Base-by-base conservation (phyloP, 2,797 vertebrate species). In the Spinus olivaceus region DNA sequence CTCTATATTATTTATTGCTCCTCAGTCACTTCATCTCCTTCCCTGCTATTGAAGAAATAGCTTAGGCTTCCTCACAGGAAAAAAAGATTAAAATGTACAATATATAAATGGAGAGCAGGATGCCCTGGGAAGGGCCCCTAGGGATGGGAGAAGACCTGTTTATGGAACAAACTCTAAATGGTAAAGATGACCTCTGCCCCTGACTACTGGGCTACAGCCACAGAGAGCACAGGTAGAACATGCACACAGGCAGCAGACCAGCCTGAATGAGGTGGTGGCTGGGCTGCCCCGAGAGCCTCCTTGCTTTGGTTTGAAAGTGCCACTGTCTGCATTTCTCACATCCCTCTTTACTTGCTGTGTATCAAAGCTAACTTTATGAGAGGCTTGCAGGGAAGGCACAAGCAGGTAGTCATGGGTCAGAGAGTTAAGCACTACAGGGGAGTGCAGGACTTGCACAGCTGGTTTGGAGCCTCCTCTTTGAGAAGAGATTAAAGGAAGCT, bases 241-340 rank as follows among this genome's bases (percentile, higher is more conserved):
- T 3, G 14, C 16, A 23, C 12, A 59, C 7, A 32, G 19, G 7
- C 61, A 65, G 61, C 46, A 72, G 37, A n/a, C 28, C 59, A 79
- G 50, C 12, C 50, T 57, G 50, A 88, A 56, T 1, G 3, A 18
- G 32, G 28, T 27, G 59, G 24, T 32, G 32, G 32, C 25, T 18
- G 12, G 44, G 44, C 66, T 63, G 25, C 41, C 33, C 18, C 0
- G 0, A 28, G 19, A 53, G 32, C 28, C 17, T 79, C 41, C 49
- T 67, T 83, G 19, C 41, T 61, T 59, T 0, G 0, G 30, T 30
- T 69, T 63, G 20, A 27, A 84, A 91, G 30, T 33, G 35, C 90
- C 35, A 57, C 86, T 92, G 28, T 71, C 86, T 96, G 70, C n/a
- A n/a, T 93, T 96, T 95, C 82, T 96, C 72, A n/a, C 22, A 60